A percentile compares a stretch with the other conserved stretches of the same genome.
Conservation (phyloP, 2,888 invertebrate genomes). For the Petrolisthes manimaculis region DNA sequence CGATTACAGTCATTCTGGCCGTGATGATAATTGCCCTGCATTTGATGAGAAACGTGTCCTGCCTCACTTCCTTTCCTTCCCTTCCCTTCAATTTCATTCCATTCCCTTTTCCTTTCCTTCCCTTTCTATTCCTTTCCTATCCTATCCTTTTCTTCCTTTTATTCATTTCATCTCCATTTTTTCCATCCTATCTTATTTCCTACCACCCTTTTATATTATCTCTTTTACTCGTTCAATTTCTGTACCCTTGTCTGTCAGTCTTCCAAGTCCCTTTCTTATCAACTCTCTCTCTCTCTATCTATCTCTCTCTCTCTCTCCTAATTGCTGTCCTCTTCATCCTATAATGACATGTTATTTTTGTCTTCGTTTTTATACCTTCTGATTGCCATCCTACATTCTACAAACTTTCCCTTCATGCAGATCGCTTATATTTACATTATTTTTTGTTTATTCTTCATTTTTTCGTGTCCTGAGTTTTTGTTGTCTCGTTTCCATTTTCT, state of each 20-base stretch:
- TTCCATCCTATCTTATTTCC: not conserved
- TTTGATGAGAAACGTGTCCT: too few species aligned
- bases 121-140: not conserved
- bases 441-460: not conserved
- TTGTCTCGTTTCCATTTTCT: too few species aligned
- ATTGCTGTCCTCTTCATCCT: not conserved
- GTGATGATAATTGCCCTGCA: not conserved
- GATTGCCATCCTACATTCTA: not conserved
- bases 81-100: not conserved
- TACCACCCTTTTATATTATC: not conserved
- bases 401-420: not conserved
- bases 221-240: not conserved
- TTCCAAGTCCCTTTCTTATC: not conserved
- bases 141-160: not conserved
- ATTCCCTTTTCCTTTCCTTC: not conserved
- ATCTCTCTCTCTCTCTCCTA: not conserved
- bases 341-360: not conserved
- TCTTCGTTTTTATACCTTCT: not conserved
- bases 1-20: too few species aligned
- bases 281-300: not conserved
- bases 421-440: not conserved
- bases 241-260: not conserved
- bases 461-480: not conserved
- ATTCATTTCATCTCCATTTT: not conserved
- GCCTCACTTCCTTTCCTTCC: not conserved